Conservation (phyloP, 2,888 invertebrate species). For the Drosophila infuscata region DNA sequence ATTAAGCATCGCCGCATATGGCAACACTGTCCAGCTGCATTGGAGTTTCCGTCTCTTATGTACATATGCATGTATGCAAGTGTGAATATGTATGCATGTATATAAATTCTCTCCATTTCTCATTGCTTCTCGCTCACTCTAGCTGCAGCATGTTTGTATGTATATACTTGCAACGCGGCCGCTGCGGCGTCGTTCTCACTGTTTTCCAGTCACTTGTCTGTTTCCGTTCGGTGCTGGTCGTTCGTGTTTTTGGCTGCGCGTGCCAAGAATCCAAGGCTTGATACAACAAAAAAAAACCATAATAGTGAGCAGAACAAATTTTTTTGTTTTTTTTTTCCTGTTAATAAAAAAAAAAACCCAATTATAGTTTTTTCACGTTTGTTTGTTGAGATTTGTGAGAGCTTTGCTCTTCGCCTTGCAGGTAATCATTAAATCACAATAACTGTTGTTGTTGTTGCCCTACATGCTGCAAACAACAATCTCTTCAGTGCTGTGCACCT, state of each 20-base stretch:
- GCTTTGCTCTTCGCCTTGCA: constrained; percentile 30
- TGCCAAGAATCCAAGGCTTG: constrained; percentile 28
- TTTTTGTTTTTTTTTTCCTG: constrained; percentile 30
- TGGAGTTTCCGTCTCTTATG: constrained; percentile 49
- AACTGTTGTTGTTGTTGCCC: constrained; percentile 21
- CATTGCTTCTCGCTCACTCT: constrained; percentile 22
- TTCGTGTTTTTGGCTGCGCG: constrained; percentile 26
- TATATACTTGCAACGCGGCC: constrained; percentile 43
- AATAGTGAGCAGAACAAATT: constrained; percentile 25
- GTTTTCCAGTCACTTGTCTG: constrained; percentile 59
- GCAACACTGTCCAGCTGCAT: constrained; percentile 48
- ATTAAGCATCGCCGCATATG: constrained; percentile 39
- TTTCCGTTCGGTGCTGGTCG: constrained; percentile 47
- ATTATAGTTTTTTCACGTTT: constrained; percentile 9
- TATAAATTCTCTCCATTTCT: constrained; percentile 15
- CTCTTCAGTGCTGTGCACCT: constrained; percentile 40
- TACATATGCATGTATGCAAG: constrained; percentile 22
- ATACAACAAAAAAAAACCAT: constrained; percentile 21
- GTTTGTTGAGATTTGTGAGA: constrained; percentile 18
- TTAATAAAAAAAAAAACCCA: neutral
- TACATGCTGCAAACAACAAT: constrained; percentile 18
- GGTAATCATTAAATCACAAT: constrained; percentile 30
- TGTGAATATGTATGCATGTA: constrained; percentile 10
- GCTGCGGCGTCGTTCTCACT: constrained; percentile 50
- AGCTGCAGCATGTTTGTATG: constrained; percentile 35